Conservation (phyloP, 2,113 vertebrate genomes). For the Cyprinodon brontotheroides region DNA sequence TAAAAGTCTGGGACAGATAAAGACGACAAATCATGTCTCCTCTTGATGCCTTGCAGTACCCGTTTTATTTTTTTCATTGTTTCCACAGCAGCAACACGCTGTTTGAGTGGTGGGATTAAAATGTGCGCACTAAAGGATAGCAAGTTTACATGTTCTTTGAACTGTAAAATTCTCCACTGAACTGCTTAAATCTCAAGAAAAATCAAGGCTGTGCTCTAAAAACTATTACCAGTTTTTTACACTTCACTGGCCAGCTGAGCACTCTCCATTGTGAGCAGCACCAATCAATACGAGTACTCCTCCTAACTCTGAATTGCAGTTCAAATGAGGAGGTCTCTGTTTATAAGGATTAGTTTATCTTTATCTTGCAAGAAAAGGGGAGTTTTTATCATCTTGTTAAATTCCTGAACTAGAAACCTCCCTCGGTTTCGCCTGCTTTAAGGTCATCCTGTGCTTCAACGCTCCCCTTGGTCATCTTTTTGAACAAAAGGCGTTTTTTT, state of each 20-base stretch:
- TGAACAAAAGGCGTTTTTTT: conserved; percentile 56
- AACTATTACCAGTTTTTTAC: neutral
- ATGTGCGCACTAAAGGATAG: neutral
- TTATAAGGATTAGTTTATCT: conserved; percentile 58
- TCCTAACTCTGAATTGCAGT: conserved; percentile 24
- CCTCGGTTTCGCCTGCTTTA: conserved; percentile 46
- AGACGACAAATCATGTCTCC: neutral
- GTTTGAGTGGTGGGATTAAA: neutral
- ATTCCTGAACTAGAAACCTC: conserved; percentile 49
- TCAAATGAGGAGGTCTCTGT: conserved; percentile 33
- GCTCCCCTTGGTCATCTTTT: conserved; percentile 50
- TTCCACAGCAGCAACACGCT: neutral
- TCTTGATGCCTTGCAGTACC: neutral
- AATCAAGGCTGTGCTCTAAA: neutral
- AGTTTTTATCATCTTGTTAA: conserved; percentile 62
- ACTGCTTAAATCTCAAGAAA: neutral
- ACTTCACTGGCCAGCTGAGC: neutral
- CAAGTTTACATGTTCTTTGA: neutral
- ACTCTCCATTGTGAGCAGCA: conserved; percentile 2
- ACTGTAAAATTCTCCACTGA: neutral
- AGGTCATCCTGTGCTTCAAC: conserved; percentile 50
- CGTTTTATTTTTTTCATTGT: neutral
- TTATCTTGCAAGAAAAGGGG: conserved; percentile 70
- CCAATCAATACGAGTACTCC: conserved; percentile 11
- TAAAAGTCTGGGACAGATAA: neutral